These are phyloP conservation scores for Trogon melanurus DNA, from an alignment of 2,113 vertebrate genomes.

Conservation along the genomic window DNA sequence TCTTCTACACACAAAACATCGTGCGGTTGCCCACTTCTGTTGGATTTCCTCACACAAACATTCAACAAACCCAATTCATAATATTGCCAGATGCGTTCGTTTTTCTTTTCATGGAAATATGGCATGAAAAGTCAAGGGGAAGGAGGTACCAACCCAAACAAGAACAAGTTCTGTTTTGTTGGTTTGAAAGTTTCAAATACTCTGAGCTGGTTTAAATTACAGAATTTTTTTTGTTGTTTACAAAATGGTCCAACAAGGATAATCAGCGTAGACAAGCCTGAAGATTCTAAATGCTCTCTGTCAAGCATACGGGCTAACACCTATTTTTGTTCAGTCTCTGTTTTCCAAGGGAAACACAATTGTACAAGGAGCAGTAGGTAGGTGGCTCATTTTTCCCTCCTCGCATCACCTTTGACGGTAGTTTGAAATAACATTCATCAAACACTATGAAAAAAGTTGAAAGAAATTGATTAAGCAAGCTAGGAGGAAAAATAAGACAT, in stretches of 20 bases:
- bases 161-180: background rate
- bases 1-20: background rate
- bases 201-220: background rate
- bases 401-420: slow-evolving; percentile 6
- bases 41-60: background rate
- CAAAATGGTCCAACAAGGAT: background rate
- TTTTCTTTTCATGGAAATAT: background rate
- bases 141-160: background rate
- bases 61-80: background rate
- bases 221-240: background rate
- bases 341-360: slow-evolving; percentile 10
- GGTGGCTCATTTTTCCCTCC: slow-evolving; percentile 34
- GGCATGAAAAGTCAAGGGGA: background rate
- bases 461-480: slow-evolving; percentile 36
- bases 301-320: background rate
- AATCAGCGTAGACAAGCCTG: background rate
- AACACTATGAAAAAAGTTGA: background rate
- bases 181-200: background rate
- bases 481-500: background rate
- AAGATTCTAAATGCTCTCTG: background rate
- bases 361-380: background rate
- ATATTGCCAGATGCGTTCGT: background rate
- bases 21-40: background rate
- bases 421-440: slow-evolving; percentile 45
- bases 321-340: slow-evolving; percentile 33